phyloP scores from a whole-genome alignment of 2,797 vertebrate species.

The Cyprinodon diabolis region DNA sequence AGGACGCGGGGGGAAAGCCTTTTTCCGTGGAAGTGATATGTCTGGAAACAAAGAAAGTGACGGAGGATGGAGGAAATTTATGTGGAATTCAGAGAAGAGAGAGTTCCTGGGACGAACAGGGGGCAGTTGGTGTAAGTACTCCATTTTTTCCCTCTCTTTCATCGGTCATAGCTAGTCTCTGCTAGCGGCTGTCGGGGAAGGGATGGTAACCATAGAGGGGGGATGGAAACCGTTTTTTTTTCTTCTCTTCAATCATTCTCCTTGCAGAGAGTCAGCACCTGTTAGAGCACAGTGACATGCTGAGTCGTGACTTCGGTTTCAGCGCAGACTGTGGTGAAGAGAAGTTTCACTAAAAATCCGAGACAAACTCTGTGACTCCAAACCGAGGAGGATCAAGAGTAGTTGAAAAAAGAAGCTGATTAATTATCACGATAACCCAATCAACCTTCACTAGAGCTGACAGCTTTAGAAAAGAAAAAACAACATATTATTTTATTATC shows the following conservation, averaged over 20 bases:
- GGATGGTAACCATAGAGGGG: no score
- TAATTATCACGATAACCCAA: constrained; percentile 2
- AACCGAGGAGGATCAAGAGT: background rate
- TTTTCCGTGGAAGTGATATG: constrained; percentile 75
- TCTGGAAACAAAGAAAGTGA: constrained; percentile 90
- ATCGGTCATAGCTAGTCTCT: background rate
- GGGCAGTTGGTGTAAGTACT: constrained; percentile 93
- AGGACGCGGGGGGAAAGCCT: constrained; percentile 27
- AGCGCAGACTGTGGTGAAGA: constrained; percentile 30
- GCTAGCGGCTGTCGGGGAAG: background rate
- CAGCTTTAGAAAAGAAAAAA: background rate
- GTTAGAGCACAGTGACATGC: constrained; percentile 69
- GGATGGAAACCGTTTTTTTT: background rate
- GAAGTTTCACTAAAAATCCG: constrained; percentile 36
- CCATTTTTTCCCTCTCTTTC: background rate
- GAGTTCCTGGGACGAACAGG: constrained; percentile 94
- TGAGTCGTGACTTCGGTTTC: constrained; percentile 74
- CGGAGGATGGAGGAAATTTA: constrained; percentile 91
- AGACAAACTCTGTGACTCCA: constrained; percentile 6
- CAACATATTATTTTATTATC: background rate
- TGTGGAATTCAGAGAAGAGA: constrained; percentile 96
- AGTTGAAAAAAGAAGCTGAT: background rate
- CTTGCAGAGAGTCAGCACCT: constrained; percentile 72
- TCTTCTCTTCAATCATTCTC: background rate
- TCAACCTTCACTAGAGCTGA: background rate